Conservation (phyloP, 2,113 vertebrate species). For the Protobothrops mucrosquamatus region DNA sequence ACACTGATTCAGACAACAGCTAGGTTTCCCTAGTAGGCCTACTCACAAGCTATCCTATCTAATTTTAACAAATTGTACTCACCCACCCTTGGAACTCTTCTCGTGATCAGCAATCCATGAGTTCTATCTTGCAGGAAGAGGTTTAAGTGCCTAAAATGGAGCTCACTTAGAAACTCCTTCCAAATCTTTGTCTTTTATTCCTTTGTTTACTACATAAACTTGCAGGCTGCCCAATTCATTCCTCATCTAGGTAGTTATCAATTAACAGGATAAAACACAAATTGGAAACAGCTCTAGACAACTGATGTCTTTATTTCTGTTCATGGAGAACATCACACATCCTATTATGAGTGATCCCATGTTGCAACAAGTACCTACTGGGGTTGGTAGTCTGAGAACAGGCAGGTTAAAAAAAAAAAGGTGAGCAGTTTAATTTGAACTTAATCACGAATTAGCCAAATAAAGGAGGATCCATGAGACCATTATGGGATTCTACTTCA, state of each 20-base stretch:
- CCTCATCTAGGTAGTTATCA: neutral
- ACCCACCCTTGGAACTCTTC: neutral
- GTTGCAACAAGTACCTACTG: neutral
- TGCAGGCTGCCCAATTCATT: neutral
- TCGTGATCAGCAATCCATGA: neutral
- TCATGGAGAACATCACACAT: neutral
- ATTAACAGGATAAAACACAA: neutral
- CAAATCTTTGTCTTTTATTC: neutral
- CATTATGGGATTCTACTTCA: neutral
- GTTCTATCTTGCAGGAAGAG: neutral
- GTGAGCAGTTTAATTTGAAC: neutral
- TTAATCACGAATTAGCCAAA: too few species aligned
- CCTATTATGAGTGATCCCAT: neutral
- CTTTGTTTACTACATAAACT: neutral
- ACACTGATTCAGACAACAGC: neutral
- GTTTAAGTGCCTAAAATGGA: neutral
- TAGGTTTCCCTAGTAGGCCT: neutral
- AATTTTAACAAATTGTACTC: neutral
- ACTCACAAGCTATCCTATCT: neutral
- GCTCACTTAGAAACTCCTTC: neutral
- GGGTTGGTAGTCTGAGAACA: neutral
- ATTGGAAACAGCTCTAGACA: neutral
- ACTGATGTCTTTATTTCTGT: neutral
- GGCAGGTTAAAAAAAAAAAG: neutral
- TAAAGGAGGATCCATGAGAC: neutral